Conservation (phyloP, 1,140 invertebrate species). For the Aphelenchoides avenae region DNA sequence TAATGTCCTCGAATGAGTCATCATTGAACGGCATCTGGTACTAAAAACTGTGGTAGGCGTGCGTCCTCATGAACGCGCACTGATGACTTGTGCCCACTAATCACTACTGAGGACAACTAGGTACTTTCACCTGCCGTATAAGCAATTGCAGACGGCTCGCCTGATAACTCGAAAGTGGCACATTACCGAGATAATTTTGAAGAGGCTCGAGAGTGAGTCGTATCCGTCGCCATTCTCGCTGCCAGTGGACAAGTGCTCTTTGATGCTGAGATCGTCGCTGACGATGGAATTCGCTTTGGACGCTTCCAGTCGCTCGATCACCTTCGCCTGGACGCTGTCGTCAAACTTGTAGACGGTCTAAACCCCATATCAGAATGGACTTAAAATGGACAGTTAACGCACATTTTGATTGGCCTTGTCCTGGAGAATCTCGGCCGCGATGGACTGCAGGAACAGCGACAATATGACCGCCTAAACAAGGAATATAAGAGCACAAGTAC, state of each 20-base stretch:
- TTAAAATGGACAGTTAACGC: background rate
- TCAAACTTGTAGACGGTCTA: slow-evolving; percentile 36
- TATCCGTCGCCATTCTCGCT: slow-evolving; percentile 3
- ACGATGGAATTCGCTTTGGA: slow-evolving; percentile 47
- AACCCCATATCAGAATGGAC: background rate
- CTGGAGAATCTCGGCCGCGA: slow-evolving; percentile 41
- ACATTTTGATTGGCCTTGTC: slow-evolving; percentile 10
- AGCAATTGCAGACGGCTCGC: slow-evolving; percentile 15
- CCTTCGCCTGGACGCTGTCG: slow-evolving; percentile 32
- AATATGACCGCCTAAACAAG: slow-evolving; percentile 40
- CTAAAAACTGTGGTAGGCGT: slow-evolving; percentile 22
- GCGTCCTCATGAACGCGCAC: background rate
- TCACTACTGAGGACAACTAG: background rate
- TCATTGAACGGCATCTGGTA: slow-evolving; percentile 45
- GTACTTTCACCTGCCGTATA: slow-evolving; percentile 21
- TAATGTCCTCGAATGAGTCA: slow-evolving; percentile 32
- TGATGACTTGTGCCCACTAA: background rate
- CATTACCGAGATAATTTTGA: slow-evolving; percentile 42
- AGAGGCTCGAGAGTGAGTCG: slow-evolving; percentile 15
- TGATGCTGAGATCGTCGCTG: slow-evolving; percentile 24
- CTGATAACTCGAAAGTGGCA: too few species aligned
- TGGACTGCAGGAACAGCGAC: slow-evolving; percentile 47
- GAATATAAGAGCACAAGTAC: too few species aligned
- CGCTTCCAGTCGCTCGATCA: slow-evolving; percentile 20
- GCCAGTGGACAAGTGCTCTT: slow-evolving; percentile 4